Evolutionary conservation across 2,113 vertebrate species (phyloP).

Genomic region (Atherinomorus stipes): DNA sequence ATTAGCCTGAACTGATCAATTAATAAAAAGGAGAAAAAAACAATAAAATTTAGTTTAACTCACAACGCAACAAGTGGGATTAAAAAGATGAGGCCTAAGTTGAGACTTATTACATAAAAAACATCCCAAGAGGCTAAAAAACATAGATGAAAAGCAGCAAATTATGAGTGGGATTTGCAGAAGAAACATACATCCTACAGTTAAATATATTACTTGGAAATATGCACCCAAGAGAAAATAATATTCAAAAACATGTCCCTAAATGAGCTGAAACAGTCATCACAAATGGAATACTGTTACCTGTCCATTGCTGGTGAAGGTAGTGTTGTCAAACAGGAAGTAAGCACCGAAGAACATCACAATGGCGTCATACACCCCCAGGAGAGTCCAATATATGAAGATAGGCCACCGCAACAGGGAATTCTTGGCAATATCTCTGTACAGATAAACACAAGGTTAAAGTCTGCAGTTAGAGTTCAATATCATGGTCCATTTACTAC

Average conservation of each 20-base stretch:
- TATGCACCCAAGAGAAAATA: not conserved
- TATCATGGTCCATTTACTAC: too few relatives aligned
- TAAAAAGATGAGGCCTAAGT: not conserved
- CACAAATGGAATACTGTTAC: slow-evolving; percentile 72
- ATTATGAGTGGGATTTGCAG: not conserved
- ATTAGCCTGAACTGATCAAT: too few relatives aligned
- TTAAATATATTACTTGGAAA: not conserved
- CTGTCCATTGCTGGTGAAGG: slow-evolving; percentile 97
- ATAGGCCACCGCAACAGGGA: slow-evolving; percentile 90
- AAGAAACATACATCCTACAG: not conserved
- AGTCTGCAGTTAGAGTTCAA: not conserved
- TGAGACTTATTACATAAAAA: not conserved
- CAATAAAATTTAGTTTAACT: not conserved
- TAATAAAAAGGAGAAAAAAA: too few relatives aligned
- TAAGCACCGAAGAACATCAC: slow-evolving; percentile 99
- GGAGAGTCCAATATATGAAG: slow-evolving; percentile 95
- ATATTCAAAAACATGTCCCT: not conserved
- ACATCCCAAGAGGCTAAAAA: not conserved
- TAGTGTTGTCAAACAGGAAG: slow-evolving; percentile 94
- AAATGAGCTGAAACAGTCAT: not conserved
- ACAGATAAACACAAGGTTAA: slow-evolving; percentile 12
- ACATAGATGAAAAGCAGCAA: slow-evolving; percentile 16
- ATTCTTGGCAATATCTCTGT: slow-evolving; percentile 96
- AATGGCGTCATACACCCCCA: slow-evolving; percentile 92
- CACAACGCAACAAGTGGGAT: not conserved